Conservation (phyloP, 2,113 vertebrate genomes). For the Pandion haliaetus region DNA sequence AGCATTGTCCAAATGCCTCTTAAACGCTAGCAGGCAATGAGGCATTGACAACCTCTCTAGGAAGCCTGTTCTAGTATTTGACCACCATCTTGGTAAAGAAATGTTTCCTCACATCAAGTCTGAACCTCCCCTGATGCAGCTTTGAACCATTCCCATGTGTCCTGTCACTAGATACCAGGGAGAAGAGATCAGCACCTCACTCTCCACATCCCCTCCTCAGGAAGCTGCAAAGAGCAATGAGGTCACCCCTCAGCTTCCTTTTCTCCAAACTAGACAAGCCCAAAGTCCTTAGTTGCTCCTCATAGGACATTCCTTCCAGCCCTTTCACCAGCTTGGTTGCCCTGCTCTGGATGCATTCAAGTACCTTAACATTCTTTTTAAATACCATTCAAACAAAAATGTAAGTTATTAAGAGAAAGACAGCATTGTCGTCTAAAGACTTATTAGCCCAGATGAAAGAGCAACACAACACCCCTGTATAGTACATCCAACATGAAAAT, state of each 20-base stretch:
- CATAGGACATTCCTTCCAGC: not conserved
- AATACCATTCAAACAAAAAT: not conserved
- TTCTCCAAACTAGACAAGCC: not conserved
- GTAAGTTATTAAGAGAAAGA: not conserved
- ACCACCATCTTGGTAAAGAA: not conserved
- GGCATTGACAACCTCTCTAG: not conserved
- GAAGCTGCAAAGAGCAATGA: not conserved
- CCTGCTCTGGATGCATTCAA: not conserved
- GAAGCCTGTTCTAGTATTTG: not conserved
- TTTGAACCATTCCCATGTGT: not conserved
- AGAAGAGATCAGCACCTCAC: not conserved
- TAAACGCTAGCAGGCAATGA: not conserved
- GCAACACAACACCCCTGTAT: not conserved
- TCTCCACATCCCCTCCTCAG: not conserved
- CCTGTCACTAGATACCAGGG: not conserved
- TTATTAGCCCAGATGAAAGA: not conserved
- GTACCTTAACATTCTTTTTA: not conserved
- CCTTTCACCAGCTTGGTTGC: not conserved
- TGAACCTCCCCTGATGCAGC: not conserved
- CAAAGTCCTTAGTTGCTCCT: not conserved
- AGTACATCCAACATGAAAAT: not conserved
- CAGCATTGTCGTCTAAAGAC: not conserved
- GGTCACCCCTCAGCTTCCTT: not conserved
- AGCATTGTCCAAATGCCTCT: not conserved
- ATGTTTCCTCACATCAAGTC: not conserved